Evolutionary conservation across 2,888 invertebrate species (phyloP).

Genomic region (Pyrgus malvae): DNA sequence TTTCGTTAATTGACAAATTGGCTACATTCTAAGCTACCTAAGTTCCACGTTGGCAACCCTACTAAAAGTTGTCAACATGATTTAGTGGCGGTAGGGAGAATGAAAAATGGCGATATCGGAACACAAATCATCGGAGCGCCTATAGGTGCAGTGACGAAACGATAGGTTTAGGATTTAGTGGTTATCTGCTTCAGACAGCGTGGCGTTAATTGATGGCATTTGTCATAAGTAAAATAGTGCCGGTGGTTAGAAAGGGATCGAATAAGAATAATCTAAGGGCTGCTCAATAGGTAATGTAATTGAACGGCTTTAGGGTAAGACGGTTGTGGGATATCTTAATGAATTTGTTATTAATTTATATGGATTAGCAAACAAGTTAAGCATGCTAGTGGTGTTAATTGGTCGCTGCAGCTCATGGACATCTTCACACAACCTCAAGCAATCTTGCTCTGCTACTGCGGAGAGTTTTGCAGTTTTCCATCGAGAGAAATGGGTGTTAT

Average conservation of each 20-base stretch:
- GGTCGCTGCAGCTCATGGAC: no score
- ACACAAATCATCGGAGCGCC: slow-evolving; percentile 51
- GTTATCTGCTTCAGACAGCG: slow-evolving; percentile 24
- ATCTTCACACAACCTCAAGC: no score
- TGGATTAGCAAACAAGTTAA: no score
- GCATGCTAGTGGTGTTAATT: no score
- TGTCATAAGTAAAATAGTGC: slow-evolving; percentile 22
- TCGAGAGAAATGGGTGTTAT: no score
- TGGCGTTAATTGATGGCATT: slow-evolving; percentile 23
- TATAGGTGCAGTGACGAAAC: slow-evolving; percentile 43
- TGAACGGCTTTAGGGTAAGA: no score
- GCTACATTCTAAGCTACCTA: not conserved
- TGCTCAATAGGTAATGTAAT: not conserved
- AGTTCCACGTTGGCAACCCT: not conserved
- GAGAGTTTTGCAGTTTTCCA: no score
- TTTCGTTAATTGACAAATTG: no score
- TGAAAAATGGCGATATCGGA: slow-evolving; percentile 47
- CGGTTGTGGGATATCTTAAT: no score
- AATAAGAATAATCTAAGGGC: not conserved
- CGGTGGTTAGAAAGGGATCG: not conserved
- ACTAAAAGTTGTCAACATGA: slow-evolving; percentile 45
- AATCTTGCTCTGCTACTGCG: no score
- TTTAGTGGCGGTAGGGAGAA: slow-evolving; percentile 44
- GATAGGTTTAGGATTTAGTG: slow-evolving; percentile 29
- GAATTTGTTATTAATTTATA: no score